Evolutionary conservation across 2,888 invertebrate genomes (phyloP).

Genomic region (Acanthosepion lycidas): DNA sequence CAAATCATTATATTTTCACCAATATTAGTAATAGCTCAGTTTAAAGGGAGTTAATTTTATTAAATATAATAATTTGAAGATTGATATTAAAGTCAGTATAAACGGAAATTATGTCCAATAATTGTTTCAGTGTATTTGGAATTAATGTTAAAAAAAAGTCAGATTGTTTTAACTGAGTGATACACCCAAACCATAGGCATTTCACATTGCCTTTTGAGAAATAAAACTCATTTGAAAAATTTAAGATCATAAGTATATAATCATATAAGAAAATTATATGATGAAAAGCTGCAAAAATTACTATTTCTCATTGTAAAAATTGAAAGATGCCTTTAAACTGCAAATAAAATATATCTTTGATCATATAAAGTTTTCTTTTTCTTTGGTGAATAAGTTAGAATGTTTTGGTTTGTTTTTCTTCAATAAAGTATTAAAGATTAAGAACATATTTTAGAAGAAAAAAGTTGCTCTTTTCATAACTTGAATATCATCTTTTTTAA

Average conservation of each 20-base stretch:
- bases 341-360: neutral
- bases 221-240: neutral
- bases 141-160: neutral
- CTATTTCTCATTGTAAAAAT: neutral
- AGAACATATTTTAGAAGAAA: neutral
- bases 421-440: too few relatives aligned
- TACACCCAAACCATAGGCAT: neutral
- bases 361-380: neutral
- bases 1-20: neutral
- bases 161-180: neutral
- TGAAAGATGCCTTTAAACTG: neutral
- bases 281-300: neutral
- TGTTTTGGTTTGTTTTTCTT: too few relatives aligned
- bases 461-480: neutral
- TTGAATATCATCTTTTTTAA: neutral
- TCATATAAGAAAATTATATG: neutral
- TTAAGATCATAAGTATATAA: neutral
- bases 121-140: neutral
- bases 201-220: neutral
- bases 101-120: neutral
- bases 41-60: neutral
- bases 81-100: neutral
- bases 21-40: neutral
- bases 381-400: neutral
- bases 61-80: constrained; percentile 2